Base-by-base conservation (phyloP, 2,797 vertebrate species). In the Serranus cabrilla region DNA sequence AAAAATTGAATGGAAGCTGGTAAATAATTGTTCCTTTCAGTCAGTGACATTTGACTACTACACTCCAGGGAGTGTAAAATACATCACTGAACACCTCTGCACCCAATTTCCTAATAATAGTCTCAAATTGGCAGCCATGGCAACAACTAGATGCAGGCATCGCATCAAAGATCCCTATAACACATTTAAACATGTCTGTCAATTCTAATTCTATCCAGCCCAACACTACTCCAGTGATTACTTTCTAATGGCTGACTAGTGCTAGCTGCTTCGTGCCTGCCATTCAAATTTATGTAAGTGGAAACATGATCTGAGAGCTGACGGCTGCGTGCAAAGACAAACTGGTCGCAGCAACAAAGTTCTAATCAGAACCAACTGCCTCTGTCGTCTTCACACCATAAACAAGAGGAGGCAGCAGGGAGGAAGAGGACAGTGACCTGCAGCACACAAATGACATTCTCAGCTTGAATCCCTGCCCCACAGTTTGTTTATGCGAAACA, bases 161-260 rank as follows among this genome's bases (percentile, higher is more conserved):
- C 16, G 45, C 73, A 88, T 89, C 88, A 89, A 81, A 88, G 74
- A 86, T 83, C 42, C 59, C 39, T 74, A 84, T 84, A 71, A 67
- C 61, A 62, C 31, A 51, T 78, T 74, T 58, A 76, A 80, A 83
- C 58, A 70, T 58, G 68, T 71, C 74, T 61, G 66, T 88, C 78
- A 79, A 42, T 83, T 72, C 20, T 16, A 88, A 88, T 79, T 84
- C 58, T 37, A 57, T 63, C 43, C 52, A 79, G 62, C 52, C 49
- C 55, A 23, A 60, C 74, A 72, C 40, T 68, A 85, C 68, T 82
- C 39, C 47, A 16, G 70, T 85, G 78, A 89, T 91, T 87, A 78
- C 27, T 62, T 87, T 68, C 43, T 67, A 82, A 86, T 65, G 57
- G 67, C 54, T 72, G 67, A 81, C 78, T 72, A 60, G 64, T 69